Evolutionary conservation across 2,113 vertebrate species (phyloP).

Genomic region (Oryzias curvinotus): DNA sequence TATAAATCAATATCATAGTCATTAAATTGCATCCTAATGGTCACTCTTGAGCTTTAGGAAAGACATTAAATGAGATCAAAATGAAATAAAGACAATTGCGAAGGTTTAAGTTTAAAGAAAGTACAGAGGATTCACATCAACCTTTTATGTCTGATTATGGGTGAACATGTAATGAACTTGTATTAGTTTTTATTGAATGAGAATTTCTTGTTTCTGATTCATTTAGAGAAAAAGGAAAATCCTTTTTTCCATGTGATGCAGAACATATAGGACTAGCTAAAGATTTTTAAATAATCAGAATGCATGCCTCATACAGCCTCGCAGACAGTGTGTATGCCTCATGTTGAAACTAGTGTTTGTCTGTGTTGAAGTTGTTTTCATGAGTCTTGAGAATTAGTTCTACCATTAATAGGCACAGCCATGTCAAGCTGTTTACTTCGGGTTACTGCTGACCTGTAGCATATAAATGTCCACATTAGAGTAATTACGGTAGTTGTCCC

Average conservation of each 20-base stretch:
- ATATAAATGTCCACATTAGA: not conserved
- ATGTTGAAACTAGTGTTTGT: not conserved
- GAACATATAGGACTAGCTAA: conserved; percentile 20
- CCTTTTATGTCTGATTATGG: too few relatives aligned
- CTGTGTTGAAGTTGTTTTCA: not conserved
- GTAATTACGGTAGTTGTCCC: not conserved
- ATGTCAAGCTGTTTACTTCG: not conserved
- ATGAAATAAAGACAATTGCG: too few relatives aligned
- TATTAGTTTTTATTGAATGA: too few relatives aligned
- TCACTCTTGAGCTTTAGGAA: too few relatives aligned
- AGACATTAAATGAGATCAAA: too few relatives aligned
- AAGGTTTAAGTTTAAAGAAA: too few relatives aligned
- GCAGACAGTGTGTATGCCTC: conserved; percentile 3
- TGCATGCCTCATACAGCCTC: conserved; percentile 7
- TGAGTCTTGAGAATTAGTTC: not conserved
- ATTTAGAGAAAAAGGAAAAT: not conserved
- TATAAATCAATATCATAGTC: too few relatives aligned
- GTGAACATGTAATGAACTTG: too few relatives aligned
- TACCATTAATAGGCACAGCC: not conserved
- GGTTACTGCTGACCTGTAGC: not conserved
- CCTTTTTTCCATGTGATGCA: not conserved
- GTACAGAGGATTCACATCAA: too few relatives aligned
- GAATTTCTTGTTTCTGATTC: too few relatives aligned
- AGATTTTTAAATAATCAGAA: conserved; percentile 19
- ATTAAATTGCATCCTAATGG: not conserved